Conservation (phyloP, 2,888 invertebrate species). For the Gibbula magus region DNA sequence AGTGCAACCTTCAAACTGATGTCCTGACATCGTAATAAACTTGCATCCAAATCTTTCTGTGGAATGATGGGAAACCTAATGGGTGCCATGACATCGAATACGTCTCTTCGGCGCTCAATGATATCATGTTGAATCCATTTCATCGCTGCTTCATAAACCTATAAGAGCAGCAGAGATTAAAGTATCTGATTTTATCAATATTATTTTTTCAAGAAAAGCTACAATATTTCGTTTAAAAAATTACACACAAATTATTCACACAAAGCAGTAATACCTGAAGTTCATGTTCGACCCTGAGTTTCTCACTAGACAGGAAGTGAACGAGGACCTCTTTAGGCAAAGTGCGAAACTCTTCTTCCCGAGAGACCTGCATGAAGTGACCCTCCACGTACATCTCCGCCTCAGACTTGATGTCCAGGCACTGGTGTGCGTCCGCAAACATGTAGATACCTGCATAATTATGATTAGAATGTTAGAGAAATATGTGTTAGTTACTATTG, state of each 20-base stretch:
- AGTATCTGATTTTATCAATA: too few species aligned
- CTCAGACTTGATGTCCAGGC: constrained; percentile 84
- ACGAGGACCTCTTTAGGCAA: constrained; percentile 86
- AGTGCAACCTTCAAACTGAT: constrained; percentile 86
- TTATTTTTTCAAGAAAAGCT: too few species aligned
- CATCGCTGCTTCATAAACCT: constrained; percentile 87
- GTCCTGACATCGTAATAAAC: constrained; percentile 86
- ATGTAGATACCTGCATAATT: constrained; percentile 74
- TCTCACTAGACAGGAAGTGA: constrained; percentile 88
- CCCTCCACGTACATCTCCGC: constrained; percentile 88
- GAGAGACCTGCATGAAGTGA: constrained; percentile 86
- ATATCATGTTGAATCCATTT: constrained; percentile 91
- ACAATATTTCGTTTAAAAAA: too few species aligned
- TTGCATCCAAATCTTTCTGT: constrained; percentile 85
- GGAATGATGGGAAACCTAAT: constrained; percentile 90
- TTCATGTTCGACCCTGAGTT: constrained; percentile 90
- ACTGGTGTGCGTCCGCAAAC: constrained; percentile 92
- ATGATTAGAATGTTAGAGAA: too few species aligned
- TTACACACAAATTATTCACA: too few species aligned
- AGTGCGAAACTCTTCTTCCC: constrained; percentile 90
- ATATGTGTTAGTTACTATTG: too few species aligned
- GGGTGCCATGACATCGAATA: constrained; percentile 89
- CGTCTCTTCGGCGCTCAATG: constrained; percentile 84
- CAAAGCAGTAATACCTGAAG: constrained; percentile 81
- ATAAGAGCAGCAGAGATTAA: constrained; percentile 75